phyloP scores from a whole-genome alignment of 2,113 vertebrate species.

The Pluvianellus socialis region DNA sequence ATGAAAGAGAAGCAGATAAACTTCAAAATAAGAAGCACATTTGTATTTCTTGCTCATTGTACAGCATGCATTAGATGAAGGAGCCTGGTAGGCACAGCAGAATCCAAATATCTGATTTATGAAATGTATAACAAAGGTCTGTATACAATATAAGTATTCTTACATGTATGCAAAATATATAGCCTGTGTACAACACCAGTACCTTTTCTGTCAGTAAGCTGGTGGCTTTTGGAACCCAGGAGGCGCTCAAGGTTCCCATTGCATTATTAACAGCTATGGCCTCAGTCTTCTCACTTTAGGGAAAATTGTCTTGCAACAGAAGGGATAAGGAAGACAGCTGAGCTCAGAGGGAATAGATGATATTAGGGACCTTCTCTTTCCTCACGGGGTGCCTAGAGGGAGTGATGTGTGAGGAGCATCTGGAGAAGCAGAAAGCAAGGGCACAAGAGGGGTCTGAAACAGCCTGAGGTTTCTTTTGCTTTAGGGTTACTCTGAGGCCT shows the following conservation, averaged over 20 bases:
- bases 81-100: neutral
- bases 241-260: neutral
- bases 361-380: neutral
- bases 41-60: neutral
- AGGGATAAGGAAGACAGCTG: neutral
- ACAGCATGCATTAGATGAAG: neutral
- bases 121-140: neutral
- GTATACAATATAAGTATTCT: neutral
- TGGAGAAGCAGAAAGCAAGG: neutral
- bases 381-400: neutral
- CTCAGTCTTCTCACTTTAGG: neutral
- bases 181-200: neutral
- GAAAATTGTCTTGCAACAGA: neutral
- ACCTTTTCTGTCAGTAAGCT: neutral
- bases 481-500: neutral
- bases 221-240: neutral
- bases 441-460: neutral
- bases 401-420: neutral
- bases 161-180: neutral
- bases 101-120: neutral
- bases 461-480: neutral
- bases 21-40: neutral
- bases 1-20: neutral
- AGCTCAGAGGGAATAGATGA: neutral
- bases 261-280: neutral